Evolutionary conservation across 2,113 vertebrate genomes (phyloP).

Genomic region (Zosterops hypoxanthus): DNA sequence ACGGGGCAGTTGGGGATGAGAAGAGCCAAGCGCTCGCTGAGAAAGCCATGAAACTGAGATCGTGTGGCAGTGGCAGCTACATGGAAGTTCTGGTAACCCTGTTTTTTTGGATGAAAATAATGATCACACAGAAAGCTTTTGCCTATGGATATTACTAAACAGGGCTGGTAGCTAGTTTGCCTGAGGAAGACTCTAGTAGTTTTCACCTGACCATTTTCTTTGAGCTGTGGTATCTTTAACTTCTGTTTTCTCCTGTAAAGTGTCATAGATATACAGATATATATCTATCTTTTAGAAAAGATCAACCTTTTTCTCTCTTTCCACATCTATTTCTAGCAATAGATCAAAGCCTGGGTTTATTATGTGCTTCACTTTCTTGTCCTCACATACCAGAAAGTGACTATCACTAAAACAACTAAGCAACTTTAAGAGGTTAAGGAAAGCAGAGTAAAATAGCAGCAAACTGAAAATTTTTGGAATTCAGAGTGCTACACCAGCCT

Average conservation of each 20-base stretch:
- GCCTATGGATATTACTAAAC: neutral
- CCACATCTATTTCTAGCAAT: neutral
- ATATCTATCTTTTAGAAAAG: neutral
- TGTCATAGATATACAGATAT: neutral
- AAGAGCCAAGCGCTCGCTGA: neutral
- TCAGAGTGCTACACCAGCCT: neutral
- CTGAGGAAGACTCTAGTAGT: neutral
- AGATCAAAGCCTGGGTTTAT: conserved; percentile 9
- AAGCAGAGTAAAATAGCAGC: neutral
- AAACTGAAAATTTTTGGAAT: conserved; percentile 7
- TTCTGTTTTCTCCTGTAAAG: neutral
- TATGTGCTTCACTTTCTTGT: neutral
- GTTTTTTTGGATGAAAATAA: neutral
- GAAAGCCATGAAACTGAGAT: neutral
- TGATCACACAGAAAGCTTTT: neutral
- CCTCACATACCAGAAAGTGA: neutral
- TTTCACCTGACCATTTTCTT: neutral
- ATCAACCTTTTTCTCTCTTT: neutral
- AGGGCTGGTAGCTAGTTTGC: neutral
- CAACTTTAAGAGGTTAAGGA: neutral
- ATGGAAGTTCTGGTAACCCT: neutral
- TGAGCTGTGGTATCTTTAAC: neutral
- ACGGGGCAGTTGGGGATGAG: neutral
- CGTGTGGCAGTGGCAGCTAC: neutral
- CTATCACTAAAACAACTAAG: neutral